A percentile compares a stretch with the other conserved stretches of the same genome.
Conservation (phyloP, 2,113 vertebrate species). For the Gnathonemus longibarbis region DNA sequence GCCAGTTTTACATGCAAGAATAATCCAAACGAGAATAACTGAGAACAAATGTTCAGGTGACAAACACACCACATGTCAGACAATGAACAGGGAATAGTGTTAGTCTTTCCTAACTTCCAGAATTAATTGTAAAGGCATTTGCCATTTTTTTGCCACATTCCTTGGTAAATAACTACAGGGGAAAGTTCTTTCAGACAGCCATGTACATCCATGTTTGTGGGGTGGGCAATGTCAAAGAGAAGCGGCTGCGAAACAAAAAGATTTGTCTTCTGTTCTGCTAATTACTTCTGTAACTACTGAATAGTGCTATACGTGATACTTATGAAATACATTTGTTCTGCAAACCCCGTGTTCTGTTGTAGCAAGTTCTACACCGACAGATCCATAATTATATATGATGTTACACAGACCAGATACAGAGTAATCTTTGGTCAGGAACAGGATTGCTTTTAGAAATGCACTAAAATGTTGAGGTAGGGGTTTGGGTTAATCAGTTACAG, state of each 20-base stretch:
- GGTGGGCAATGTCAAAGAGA: not conserved
- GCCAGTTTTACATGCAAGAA: conserved; percentile 25
- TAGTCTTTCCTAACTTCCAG: not conserved
- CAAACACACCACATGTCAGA: not conserved
- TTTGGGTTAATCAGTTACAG: not conserved
- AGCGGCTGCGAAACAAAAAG: not conserved
- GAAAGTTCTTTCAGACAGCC: not conserved
- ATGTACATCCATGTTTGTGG: not conserved
- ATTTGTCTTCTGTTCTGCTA: not conserved
- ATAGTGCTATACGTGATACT: not conserved
- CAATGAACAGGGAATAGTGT: not conserved
- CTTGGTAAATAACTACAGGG: not conserved
- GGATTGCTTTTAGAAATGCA: conserved; percentile 11
- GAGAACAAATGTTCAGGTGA: conserved; percentile 9
- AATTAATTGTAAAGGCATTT: not conserved
- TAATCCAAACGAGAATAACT: conserved; percentile 14
- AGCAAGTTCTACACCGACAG: not conserved
- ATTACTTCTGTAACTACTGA: not conserved
- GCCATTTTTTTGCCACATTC: not conserved
- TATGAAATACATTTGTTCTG: not conserved
- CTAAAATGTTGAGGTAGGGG: conserved; percentile 1
- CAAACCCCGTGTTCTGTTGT: not conserved
- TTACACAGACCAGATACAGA: conserved; percentile 15
- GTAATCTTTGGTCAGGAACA: conserved; percentile 19
- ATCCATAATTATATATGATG: conserved; percentile 10